Percentiles rank a stretch among this genome's conserved stretches.
phyloP scores from a whole-genome alignment of 2,797 vertebrate genomes.

The Cynopterus sphinx region DNA sequence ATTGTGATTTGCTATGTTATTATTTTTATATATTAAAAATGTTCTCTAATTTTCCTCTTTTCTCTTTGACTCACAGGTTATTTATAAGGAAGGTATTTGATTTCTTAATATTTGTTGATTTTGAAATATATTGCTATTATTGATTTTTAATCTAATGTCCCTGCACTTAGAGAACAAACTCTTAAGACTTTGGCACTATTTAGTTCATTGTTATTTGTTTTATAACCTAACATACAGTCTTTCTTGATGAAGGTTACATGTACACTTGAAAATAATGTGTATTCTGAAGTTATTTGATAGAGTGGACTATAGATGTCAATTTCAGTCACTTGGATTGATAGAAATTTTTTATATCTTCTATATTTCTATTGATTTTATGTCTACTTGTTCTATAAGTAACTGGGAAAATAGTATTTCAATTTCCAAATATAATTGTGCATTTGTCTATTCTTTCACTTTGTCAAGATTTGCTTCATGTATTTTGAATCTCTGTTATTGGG shows the following conservation, averaged over 20 bases:
- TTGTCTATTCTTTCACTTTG: not conserved
- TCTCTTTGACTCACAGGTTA: not conserved
- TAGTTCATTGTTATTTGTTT: not conserved
- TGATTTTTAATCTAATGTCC: not conserved
- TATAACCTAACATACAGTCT: not conserved
- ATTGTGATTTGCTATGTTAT: not conserved
- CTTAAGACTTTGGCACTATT: not conserved
- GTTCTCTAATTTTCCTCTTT: not conserved
- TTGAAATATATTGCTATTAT: not conserved
- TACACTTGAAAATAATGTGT: not conserved
- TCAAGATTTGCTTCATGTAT: not conserved
- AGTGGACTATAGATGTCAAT: not conserved
- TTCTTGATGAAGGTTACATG: not conserved
- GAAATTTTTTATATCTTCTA: not conserved
- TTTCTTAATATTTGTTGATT: not conserved
- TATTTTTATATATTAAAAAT: not conserved
- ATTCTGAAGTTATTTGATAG: not conserved
- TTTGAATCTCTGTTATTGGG: no score
- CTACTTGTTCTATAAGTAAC: not conserved
- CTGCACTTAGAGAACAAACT: not conserved
- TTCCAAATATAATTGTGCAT: not conserved
- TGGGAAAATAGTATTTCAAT: not conserved
- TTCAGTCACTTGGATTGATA: not conserved
- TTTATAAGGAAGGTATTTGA: not conserved
- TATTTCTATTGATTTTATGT: not conserved